A percentile compares a stretch with the other conserved stretches of the same genome.
These are phyloP conservation scores for Siniperca scherzeri DNA, from an alignment of 2,797 vertebrate species.

Conservation along the genomic window DNA sequence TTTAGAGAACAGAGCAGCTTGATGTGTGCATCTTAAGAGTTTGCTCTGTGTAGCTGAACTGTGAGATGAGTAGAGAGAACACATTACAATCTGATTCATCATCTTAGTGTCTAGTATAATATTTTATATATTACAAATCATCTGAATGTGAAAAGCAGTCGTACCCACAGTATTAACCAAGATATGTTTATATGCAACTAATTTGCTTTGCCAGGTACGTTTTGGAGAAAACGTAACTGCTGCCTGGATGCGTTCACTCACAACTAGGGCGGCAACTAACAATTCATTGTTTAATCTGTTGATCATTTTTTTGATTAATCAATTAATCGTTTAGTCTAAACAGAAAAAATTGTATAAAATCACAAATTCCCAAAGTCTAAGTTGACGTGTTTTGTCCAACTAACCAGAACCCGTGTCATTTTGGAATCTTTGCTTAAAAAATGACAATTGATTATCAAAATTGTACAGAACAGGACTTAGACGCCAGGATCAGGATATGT, in stretches of 20 bases:
- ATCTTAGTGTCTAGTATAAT: conserved; percentile 10
- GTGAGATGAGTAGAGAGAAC: conserved; percentile 15
- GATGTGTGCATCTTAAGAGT: conserved; percentile 44
- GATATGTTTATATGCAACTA: background rate
- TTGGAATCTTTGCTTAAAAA: too few relatives aligned
- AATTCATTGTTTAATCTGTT: background rate
- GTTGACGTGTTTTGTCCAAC: background rate
- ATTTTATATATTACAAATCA: conserved; percentile 15
- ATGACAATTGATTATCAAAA: too few relatives aligned
- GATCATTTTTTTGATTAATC: background rate
- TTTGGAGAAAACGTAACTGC: background rate
- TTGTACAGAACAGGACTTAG: background rate
- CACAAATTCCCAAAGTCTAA: background rate
- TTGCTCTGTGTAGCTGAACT: conserved; percentile 13
- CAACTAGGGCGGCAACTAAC: background rate
- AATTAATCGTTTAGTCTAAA: background rate
- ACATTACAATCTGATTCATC: conserved; percentile 35
- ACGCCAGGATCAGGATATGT: too few relatives aligned
- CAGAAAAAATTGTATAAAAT: background rate
- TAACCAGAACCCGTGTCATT: background rate
- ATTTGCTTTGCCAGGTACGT: background rate
- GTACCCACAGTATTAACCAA: background rate
- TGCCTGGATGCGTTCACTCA: background rate
- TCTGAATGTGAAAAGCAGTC: conserved; percentile 15
- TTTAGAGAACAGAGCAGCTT: conserved; percentile 54